Percentiles rank a stretch among this genome's conserved stretches.
Evolutionary conservation across 2,113 vertebrate genomes (phyloP).

Genomic region (Salvator merianae): DNA sequence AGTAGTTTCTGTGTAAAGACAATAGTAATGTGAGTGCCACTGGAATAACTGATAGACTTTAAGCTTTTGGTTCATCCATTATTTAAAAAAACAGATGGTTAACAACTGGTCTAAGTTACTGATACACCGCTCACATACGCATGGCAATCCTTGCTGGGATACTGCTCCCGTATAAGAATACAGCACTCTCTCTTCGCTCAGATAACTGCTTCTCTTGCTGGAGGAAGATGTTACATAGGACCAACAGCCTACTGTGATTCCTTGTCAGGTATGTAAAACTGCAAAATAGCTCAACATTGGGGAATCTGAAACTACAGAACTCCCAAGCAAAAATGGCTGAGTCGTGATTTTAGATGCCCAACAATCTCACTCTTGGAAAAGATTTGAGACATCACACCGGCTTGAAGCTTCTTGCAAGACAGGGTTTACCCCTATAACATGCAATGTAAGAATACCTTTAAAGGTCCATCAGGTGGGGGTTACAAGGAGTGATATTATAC

Average conservation of each 20-base stretch:
- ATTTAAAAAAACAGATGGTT: background rate
- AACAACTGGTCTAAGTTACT: background rate
- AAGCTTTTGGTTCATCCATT: background rate
- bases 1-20: conserved; percentile 85
- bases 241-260: background rate
- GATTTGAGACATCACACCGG: background rate
- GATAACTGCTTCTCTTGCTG: background rate
- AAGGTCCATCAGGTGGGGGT: too few species aligned
- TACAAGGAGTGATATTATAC: too few species aligned
- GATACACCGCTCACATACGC: background rate
- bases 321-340: background rate
- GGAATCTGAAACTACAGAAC: background rate
- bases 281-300: background rate
- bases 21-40: conserved; percentile 31
- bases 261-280: background rate
- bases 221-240: background rate
- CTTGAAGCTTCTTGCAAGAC: too few species aligned
- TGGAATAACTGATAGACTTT: background rate
- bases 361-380: background rate
- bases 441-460: too few species aligned
- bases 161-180: background rate
- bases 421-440: too few species aligned
- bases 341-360: background rate
- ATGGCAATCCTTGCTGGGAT: background rate
- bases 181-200: background rate